phyloP scores from a whole-genome alignment of 30 jellyfish, hydroid and myxozoan genomes.

The Turritopsis rubra region DNA sequence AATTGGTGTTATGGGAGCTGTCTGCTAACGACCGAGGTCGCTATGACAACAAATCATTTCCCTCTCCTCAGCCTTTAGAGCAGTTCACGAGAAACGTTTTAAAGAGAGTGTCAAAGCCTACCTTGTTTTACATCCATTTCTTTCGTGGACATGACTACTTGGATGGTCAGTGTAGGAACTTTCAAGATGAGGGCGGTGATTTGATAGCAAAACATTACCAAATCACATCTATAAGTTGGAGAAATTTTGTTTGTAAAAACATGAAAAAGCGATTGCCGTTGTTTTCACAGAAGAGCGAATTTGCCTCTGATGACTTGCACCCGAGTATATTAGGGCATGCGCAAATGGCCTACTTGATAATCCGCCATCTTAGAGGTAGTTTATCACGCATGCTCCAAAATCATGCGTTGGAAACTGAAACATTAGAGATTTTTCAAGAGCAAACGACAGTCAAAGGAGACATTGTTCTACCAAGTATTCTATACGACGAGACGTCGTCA shows the following conservation, averaged over 20 bases:
- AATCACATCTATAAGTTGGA: slow-evolving; percentile 94
- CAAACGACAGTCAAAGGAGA: slow-evolving; percentile 79
- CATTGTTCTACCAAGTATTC: slow-evolving; percentile 89
- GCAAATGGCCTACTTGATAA: slow-evolving; percentile 88
- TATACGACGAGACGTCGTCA: slow-evolving; percentile 64
- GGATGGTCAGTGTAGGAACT: slow-evolving; percentile 83
- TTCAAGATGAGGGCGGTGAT: slow-evolving; percentile 95
- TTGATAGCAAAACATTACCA: slow-evolving; percentile 91
- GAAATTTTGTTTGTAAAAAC: slow-evolving; percentile 87
- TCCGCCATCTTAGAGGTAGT: slow-evolving; percentile 63
- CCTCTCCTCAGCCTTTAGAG: slow-evolving; percentile 82
- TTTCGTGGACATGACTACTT: slow-evolving; percentile 82
- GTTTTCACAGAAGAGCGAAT: slow-evolving; percentile 71
- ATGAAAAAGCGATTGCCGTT: slow-evolving; percentile 66
- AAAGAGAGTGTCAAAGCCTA: slow-evolving; percentile 87
- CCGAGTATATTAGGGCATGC: slow-evolving; percentile 98
- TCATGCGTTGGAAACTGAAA: slow-evolving; percentile 85
- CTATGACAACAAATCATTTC: slow-evolving; percentile 58
- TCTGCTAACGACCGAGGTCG: slow-evolving; percentile 97
- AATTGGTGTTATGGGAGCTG: slow-evolving; percentile 92
- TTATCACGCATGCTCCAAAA: slow-evolving; percentile 93
- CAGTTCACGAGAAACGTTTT: slow-evolving; percentile 94
- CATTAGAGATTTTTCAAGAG: slow-evolving; percentile 69
- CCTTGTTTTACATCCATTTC: slow-evolving; percentile 68
- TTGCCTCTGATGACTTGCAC: slow-evolving; percentile 92